Percentiles rank a stretch among this genome's conserved stretches.
These are phyloP conservation scores for Aphelocoma californica DNA, from an alignment of 2,797 vertebrate genomes.

Conservation along the genomic window DNA sequence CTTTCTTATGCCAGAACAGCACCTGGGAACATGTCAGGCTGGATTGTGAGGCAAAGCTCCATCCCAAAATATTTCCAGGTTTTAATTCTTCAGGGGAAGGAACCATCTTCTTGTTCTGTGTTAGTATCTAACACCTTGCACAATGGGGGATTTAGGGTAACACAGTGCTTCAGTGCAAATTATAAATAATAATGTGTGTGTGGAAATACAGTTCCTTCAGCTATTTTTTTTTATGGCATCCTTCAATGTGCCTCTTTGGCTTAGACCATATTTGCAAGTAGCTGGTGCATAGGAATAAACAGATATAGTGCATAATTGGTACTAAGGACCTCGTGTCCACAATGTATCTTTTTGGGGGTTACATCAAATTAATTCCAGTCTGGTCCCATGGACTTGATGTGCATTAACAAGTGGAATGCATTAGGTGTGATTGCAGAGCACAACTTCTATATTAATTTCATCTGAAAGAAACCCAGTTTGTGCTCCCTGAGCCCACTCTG, in stretches of 20 bases:
- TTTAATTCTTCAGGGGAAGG: constrained; percentile 11
- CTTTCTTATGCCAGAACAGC: neutral
- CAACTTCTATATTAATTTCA: neutral
- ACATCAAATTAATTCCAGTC: neutral
- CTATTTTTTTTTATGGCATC: neutral
- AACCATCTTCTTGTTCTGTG: neutral
- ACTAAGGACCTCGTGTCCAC: neutral
- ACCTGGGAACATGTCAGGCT: neutral
- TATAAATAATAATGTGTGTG: neutral
- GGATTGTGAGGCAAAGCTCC: neutral
- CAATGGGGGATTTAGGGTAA: neutral
- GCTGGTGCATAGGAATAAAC: neutral
- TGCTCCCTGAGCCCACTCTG: neutral
- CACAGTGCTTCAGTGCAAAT: neutral
- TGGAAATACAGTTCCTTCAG: neutral
- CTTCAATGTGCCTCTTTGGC: neutral
- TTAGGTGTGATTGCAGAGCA: neutral
- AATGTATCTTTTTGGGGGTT: neutral
- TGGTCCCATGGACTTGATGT: neutral
- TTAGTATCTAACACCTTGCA: neutral
- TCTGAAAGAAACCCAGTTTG: neutral
- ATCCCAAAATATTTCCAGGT: neutral
- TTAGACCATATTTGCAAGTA: neutral
- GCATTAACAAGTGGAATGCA: neutral
- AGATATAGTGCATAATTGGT: neutral